Evolutionary conservation across 2,888 invertebrate genomes (phyloP).

Genomic region (Drosophila koepferae): DNA sequence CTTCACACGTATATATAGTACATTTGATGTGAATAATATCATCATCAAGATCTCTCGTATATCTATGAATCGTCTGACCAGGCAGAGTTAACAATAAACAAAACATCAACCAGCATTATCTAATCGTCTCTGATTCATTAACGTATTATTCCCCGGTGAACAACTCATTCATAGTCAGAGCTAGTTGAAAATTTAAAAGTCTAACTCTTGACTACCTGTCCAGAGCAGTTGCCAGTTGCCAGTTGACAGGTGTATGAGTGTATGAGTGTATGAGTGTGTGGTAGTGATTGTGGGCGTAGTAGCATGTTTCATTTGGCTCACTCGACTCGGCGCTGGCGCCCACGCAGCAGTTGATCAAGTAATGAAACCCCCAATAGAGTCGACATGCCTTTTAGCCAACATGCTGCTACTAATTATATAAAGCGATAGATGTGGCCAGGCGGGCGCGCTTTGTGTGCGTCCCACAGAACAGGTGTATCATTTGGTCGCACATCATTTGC

Average conservation of each 20-base stretch:
- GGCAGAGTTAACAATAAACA: background rate
- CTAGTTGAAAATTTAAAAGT: conserved; percentile 2
- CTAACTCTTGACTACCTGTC: background rate
- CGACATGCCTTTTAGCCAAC: conserved; percentile 1
- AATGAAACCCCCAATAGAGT: conserved; percentile 1
- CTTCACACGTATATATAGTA: background rate
- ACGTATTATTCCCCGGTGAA: background rate
- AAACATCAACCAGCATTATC: background rate
- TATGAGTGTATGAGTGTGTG: background rate
- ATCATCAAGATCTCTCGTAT: background rate
- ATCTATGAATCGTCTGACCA: background rate
- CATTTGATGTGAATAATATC: background rate
- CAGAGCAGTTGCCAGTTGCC: background rate
- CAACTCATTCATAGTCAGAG: conserved; percentile 5
- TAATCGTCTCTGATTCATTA: conserved; percentile 4
- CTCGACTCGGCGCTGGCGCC: background rate
- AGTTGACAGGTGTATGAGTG: conserved; percentile 6
- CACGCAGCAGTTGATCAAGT: conserved; percentile 7
- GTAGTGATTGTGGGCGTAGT: conserved; percentile 2
- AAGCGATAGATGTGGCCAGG: background rate
- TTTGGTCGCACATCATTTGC: background rate
- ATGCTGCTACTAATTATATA: conserved; percentile 10
- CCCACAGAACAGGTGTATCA: background rate
- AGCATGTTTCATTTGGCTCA: conserved; percentile 8
- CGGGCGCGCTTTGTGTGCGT: background rate